Evolutionary conservation across 2,797 vertebrate species (phyloP).

Genomic region (Clarias laeviceps): DNA sequence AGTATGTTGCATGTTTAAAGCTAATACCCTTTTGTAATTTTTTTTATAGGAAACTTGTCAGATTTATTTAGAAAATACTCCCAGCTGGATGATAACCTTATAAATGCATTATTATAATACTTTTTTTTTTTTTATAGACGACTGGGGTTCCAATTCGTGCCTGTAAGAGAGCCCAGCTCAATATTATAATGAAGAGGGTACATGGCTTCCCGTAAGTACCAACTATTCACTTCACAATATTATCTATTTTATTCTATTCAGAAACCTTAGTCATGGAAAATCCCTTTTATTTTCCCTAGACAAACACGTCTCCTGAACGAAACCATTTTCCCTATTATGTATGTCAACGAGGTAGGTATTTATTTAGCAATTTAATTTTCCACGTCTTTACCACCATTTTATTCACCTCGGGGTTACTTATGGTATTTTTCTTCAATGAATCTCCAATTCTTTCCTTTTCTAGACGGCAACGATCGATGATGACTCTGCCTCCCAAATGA

Average conservation of each 20-base stretch:
- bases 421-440: background rate
- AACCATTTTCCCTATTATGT: constrained; percentile 84
- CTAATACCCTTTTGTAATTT: background rate
- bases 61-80: background rate
- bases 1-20: background rate
- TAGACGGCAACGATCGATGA: constrained; percentile 81
- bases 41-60: background rate
- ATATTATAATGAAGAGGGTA: constrained; percentile 77
- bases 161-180: constrained; percentile 82
- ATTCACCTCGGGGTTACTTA: too few relatives aligned
- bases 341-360: constrained; percentile 79
- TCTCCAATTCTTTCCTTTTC: background rate
- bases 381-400: background rate
- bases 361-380: background rate
- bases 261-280: background rate
- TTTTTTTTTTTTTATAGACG: constrained; percentile 64
- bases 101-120: background rate
- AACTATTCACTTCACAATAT: background rate
- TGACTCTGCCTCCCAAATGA: constrained; percentile 76
- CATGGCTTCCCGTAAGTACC: constrained; percentile 78
- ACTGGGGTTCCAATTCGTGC: constrained; percentile 80
- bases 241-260: background rate
- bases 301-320: constrained; percentile 73
- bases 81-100: background rate
- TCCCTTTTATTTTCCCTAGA: constrained; percentile 57